Evolutionary conservation across 2,797 vertebrate genomes (phyloP).

Genomic region (Columba guinea): DNA sequence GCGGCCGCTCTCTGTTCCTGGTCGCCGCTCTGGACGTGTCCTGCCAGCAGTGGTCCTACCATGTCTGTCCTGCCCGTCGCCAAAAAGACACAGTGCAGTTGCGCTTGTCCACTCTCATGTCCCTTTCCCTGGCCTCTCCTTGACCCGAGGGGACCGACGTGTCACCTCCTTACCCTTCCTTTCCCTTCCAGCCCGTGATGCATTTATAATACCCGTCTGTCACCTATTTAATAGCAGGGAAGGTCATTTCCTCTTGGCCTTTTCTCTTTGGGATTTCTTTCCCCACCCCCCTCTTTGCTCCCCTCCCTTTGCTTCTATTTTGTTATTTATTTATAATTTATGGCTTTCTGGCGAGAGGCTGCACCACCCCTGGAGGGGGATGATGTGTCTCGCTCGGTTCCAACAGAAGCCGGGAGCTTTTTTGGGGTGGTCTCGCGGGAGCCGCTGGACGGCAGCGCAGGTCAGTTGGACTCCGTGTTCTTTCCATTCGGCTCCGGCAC

Average conservation of each 20-base stretch:
- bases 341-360: not conserved
- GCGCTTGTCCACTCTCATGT: rapidly evolving
- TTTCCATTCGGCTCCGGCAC: conserved; percentile 3
- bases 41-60: not conserved
- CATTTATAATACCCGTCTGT: not conserved
- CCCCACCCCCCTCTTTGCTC: rapidly evolving
- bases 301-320: not conserved
- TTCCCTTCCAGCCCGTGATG: not conserved
- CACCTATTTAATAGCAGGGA: conserved; percentile 4
- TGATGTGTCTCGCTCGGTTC: not conserved
- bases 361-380: not conserved
- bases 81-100: not conserved
- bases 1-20: not conserved
- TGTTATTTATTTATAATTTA: not conserved
- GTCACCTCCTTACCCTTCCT: not conserved
- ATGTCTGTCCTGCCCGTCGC: rapidly evolving
- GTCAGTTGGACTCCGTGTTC: conserved; percentile 17
- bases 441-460: not conserved
- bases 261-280: not conserved
- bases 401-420: not conserved
- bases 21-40: not conserved
- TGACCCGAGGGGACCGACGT: not conserved
- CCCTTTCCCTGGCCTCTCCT: not conserved
- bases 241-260: conserved; percentile 8
- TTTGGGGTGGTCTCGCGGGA: not conserved